Base-by-base conservation (phyloP, 2,797 vertebrate species). In the Poecilia picta region DNA sequence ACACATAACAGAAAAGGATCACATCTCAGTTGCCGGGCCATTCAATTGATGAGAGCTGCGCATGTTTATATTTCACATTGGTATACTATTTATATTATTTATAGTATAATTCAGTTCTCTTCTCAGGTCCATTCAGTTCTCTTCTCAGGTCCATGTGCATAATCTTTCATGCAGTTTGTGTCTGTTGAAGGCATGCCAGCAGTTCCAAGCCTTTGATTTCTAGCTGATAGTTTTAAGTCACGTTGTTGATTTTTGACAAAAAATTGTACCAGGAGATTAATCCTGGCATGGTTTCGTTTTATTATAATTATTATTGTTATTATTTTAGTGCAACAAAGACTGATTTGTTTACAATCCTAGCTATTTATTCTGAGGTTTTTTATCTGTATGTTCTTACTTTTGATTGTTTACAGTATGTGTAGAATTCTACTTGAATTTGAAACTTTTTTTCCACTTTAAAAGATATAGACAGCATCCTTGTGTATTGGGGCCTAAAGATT, bases 1-100 rank as follows among this genome's bases (percentile, higher is more conserved):
- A 8, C 80, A 88, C 62, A 49, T 70, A 25, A 15, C 80, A 0
- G 86, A 10, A 1, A 84, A 64, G 36, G 78, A 81, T 43, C 47
- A 41, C 16, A 79, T 87, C 49, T 76, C 70, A 6, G 36, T 78
- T 18, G 45, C 75, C 1, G 73, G 1, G 0, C n/a, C 41, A 5
- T 2, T 46, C 25, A n/a, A 88, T 59, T 23, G 25, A 59, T 28
- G 31, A 13, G 53, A 62, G 68, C 51, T 33, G 0, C 28, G 16
- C 5, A 23, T 62, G 18, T 66, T 66, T 23, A 39, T 15, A 15
- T 43, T 70, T 12, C 15, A 25, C n/a, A n/a, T 13, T 41, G 41
- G 41, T 41, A 41, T 41, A 41, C 25, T 70, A 70, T 70, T 43
- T 25, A n/a, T 70, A 43, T 10, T 25, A 43, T 7, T 43, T 70